phyloP scores from a whole-genome alignment of 1,140 invertebrate genomes.

The Mya arenaria region DNA sequence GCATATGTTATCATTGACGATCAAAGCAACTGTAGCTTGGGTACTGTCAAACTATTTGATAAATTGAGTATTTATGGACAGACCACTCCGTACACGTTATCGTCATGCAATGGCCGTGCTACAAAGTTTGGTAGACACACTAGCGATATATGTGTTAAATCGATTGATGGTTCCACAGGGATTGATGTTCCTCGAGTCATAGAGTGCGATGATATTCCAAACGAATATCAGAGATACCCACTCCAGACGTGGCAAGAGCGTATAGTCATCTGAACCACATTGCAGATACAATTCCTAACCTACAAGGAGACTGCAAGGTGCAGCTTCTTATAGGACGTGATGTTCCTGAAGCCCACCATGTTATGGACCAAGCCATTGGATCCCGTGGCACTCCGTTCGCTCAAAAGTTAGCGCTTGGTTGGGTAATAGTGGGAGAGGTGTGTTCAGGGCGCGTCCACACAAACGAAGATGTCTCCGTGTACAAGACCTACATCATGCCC shows the following conservation, averaged over 20 bases:
- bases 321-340: conserved; percentile 56
- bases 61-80: background rate
- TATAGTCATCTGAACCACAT: background rate
- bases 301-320: conserved; percentile 6
- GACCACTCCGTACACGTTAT: background rate
- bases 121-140: conserved; percentile 5
- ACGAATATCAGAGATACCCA: conserved; percentile 33
- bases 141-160: background rate
- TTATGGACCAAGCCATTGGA: conserved; percentile 52
- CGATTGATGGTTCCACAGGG: background rate
- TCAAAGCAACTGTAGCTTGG: conserved; percentile 9
- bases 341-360: conserved; percentile 54
- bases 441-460: conserved; percentile 48
- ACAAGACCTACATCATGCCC: conserved; percentile 47
- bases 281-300: conserved; percentile 1
- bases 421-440: conserved; percentile 56
- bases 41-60: background rate
- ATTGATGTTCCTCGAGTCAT: background rate
- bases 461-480: conserved; percentile 23
- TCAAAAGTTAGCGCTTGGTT: conserved; percentile 55
- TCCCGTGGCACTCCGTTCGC: conserved; percentile 43
- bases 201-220: conserved; percentile 54
- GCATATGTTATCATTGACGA: conserved; percentile 26
- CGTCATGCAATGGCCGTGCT: background rate
- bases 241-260: conserved; percentile 26